Base-by-base conservation (phyloP, 2,888 invertebrate species). In the Noctua fimbriata region DNA sequence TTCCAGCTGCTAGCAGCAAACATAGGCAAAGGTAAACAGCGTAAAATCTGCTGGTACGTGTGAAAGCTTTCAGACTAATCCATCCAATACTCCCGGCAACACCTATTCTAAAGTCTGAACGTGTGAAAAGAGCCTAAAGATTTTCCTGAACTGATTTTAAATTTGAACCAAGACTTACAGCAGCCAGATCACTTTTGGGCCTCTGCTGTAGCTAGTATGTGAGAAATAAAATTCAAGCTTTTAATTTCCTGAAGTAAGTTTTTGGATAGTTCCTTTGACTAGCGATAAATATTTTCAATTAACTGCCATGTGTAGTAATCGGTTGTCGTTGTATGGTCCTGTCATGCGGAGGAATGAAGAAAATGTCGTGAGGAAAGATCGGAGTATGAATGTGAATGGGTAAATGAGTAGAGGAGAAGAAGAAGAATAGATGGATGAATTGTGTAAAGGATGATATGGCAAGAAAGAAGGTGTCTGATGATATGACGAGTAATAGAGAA, bases 21-120 rank as follows among this genome's bases (percentile, higher is more conserved):
- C 18, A 3, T 32, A 36, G 65, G 21, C 10, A 1, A 21, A 10
- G 18, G 18, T n/a, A 16, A 67, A n/a, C 18, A 41, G 32, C 21
- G n/a, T 24, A 9, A 12, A 80, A 32, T 63, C 60, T 49, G 16
- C 5, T 41, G n/a, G 7, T 67, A 67, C 80, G 16, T 60, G 58
- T 60, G 2, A 78, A 80, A 52, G 70, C 80, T 80, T 70, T 78
- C 44, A 78, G 5, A n/a, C n/a, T 52, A 60, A 80, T 60, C 78
- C 49, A 16, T 49, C 24, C 6, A 58, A 18, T 58, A 1, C 28
- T 32, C 10, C 10, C 16, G 10, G 52, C 28, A 10, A 21, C 21
- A 65, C 24, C 24, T 32, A 7, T 9, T 14, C 2, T 21, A 21
- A 5, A 49, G 21, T n/a, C 6, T 21, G 16, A 21, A 41, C 24